These are phyloP conservation scores for Zaprionus africanus DNA, from an alignment of 1,140 invertebrate species.

Conservation along the genomic window DNA sequence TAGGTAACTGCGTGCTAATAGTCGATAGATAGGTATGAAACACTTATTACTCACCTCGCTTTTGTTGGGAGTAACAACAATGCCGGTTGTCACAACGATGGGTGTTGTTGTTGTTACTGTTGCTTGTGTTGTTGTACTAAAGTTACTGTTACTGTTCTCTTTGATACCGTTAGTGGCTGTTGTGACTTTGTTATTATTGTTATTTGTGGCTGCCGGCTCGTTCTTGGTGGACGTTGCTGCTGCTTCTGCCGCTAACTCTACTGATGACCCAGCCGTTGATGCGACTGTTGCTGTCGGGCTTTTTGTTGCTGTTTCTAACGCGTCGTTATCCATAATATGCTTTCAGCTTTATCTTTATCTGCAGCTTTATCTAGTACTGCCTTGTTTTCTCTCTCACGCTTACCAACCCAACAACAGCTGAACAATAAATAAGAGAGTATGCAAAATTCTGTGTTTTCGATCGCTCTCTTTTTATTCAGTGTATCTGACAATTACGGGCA, in stretches of 20 bases:
- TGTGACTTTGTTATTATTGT: constrained; percentile 66
- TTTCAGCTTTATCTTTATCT: constrained; percentile 57
- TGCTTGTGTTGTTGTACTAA: constrained; percentile 66
- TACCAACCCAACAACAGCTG: constrained; percentile 52
- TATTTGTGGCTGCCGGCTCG: constrained; percentile 68
- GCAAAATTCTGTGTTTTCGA: constrained; percentile 15
- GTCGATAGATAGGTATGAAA: constrained; percentile 12
- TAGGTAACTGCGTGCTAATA: not conserved
- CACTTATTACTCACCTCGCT: constrained; percentile 75
- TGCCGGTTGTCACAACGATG: constrained; percentile 72
- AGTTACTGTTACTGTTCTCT: constrained; percentile 81
- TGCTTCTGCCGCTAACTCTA: constrained; percentile 26
- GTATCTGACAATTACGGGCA: constrained; percentile 54
- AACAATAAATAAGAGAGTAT: constrained; percentile 20
- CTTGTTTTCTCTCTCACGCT: constrained; percentile 24
- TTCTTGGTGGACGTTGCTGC: constrained; percentile 49
- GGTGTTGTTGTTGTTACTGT: constrained; percentile 56
- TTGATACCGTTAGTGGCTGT: constrained; percentile 81
- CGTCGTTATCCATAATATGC: constrained; percentile 83
- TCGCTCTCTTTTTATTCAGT: constrained; percentile 50
- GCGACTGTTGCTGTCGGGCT: constrained; percentile 56
- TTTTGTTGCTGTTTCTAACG: constrained; percentile 73
- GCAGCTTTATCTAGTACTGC: constrained; percentile 39
- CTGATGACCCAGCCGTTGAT: constrained; percentile 46
- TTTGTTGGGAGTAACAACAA: constrained; percentile 55